phyloP scores from a whole-genome alignment of 2,888 invertebrate genomes.

The Scaptomyza polygonia region DNA sequence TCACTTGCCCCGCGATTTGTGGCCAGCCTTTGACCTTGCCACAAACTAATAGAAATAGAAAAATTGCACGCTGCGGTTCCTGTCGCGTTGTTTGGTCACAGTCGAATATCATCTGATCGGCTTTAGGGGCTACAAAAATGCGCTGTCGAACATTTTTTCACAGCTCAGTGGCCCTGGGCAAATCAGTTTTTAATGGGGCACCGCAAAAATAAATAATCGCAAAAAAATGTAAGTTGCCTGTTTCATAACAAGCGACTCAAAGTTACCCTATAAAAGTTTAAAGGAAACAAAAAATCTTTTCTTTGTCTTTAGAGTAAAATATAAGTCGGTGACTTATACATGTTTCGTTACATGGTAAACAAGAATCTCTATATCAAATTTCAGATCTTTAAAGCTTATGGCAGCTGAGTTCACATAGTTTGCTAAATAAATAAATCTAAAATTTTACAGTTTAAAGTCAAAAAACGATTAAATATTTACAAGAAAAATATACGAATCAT shows the following conservation, averaged over 20 bases:
- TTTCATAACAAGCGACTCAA: too few species aligned
- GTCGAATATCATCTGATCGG: constrained; percentile 30
- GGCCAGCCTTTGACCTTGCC: constrained; percentile 67
- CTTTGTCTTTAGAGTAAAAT: background rate
- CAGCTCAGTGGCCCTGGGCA: constrained; percentile 65
- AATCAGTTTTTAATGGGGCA: constrained; percentile 54
- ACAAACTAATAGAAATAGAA: background rate
- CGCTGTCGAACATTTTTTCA: constrained; percentile 40
- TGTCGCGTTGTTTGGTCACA: constrained; percentile 64
- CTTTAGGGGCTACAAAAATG: constrained; percentile 10
- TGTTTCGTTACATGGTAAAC: background rate
- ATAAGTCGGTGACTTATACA: background rate
- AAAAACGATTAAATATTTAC: too few species aligned
- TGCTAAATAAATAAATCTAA: background rate
- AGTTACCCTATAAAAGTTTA: background rate
- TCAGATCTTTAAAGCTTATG: background rate
- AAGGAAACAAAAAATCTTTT: background rate
- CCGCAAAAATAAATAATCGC: constrained; percentile 47
- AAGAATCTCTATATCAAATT: background rate
- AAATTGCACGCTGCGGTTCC: constrained; percentile 34
- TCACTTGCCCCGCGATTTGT: constrained; percentile 41
- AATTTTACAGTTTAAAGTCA: background rate
- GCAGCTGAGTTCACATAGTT: background rate
- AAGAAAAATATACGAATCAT: too few species aligned
- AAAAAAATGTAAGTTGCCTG: too few species aligned